Percentiles rank a stretch among this genome's conserved stretches.
phyloP scores from a whole-genome alignment of 1,140 invertebrate species.

The Ptiloglossa arizonensis region DNA sequence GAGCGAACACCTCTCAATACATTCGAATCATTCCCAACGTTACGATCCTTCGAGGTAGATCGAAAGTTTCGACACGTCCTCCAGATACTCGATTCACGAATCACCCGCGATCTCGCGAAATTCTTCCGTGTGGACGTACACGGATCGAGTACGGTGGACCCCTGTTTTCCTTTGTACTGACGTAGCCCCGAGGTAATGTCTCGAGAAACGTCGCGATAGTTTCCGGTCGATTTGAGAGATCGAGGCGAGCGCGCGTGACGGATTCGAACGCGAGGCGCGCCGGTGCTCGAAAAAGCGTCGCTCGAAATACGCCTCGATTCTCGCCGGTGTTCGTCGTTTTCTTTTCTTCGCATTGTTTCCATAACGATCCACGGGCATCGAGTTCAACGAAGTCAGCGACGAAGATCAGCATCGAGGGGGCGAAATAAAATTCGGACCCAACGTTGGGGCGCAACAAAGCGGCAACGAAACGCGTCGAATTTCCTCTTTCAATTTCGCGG shows the following conservation, averaged over 20 bases:
- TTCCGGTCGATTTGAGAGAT: background rate
- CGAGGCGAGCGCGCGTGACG: background rate
- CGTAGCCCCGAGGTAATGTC: background rate
- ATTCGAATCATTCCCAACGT: no score
- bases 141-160: no score
- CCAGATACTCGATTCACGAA: no score
- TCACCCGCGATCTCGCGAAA: no score
- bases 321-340: background rate
- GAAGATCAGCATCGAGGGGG: background rate
- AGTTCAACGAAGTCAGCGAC: background rate
- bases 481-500: conserved; percentile 73
- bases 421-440: conserved; percentile 45
- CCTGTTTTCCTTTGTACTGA: background rate
- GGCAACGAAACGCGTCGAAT: conserved; percentile 67
- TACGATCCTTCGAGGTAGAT: no score
- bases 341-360: background rate
- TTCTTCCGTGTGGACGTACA: no score
- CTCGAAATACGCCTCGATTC: conserved; percentile 41
- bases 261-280: background rate
- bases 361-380: background rate
- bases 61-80: no score
- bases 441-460: conserved; percentile 60
- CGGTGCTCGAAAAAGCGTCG: background rate
- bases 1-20: no score
- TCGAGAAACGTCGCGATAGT: background rate